Evolutionary conservation across 2,888 invertebrate genomes (phyloP).

Genomic region (Ypsolopha sequella): DNA sequence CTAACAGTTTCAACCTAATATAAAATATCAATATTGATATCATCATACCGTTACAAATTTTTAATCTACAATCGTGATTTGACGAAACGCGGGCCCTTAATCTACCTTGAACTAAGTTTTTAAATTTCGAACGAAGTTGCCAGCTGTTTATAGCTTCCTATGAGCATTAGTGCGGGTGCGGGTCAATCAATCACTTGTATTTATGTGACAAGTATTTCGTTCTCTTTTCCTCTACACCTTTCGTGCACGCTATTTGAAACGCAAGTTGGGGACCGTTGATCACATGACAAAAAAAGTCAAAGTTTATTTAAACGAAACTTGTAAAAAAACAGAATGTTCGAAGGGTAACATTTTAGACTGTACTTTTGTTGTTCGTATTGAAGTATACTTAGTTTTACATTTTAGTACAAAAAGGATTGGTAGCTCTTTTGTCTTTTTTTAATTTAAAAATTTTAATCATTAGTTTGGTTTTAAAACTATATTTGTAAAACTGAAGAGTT

Average conservation of each 20-base stretch:
- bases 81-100: slow-evolving; percentile 19
- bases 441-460: too few relatives aligned
- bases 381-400: too few relatives aligned
- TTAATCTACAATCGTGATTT: slow-evolving; percentile 20
- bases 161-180: slow-evolving; percentile 54
- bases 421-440: too few relatives aligned
- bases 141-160: slow-evolving; percentile 65
- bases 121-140: slow-evolving; percentile 29
- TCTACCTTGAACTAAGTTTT: slow-evolving; percentile 7
- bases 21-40: not conserved
- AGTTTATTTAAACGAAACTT: not conserved
- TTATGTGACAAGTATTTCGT: slow-evolving; percentile 59
- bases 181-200: slow-evolving; percentile 64
- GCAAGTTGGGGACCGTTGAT: slow-evolving; percentile 20
- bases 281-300: slow-evolving; percentile 28
- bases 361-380: too few relatives aligned
- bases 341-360: not conserved
- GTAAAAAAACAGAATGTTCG: not conserved
- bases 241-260: slow-evolving; percentile 27
- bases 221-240: slow-evolving; percentile 30
- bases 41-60: not conserved
- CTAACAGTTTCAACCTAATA: not conserved
- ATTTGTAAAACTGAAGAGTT: too few relatives aligned
- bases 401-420: too few relatives aligned
- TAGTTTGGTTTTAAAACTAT: too few relatives aligned